Base-by-base conservation (phyloP, 2,888 invertebrate genomes). In the Aproaerema taeniolella region DNA sequence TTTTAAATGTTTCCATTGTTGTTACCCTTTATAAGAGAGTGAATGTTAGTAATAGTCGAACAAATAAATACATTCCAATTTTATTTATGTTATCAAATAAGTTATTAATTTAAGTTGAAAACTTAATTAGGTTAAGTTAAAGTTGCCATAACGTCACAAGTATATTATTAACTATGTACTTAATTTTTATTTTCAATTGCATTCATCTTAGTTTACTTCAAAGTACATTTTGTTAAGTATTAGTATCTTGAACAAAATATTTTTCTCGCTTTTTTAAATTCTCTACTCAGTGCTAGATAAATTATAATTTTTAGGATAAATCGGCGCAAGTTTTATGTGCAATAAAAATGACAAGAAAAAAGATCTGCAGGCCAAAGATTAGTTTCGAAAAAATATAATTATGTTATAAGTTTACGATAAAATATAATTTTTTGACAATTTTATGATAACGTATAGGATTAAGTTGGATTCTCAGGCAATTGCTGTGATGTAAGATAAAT, bases 311-410 rank as follows among this genome's bases (percentile, higher is more conserved):
- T 46, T 45, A 47, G 43, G 48, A 50, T 50, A 50, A 57, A 55
- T 61, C 54, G 62, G 67, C 68, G 67, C 65, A 48, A 55, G 51
- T 28, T 28, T 17, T 10, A 35, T 52, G 81, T 78, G 80, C 78
- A 72, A 73, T 68, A 67, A 52, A 58, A 53, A 62, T 69, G 68
- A 74, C 69, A 72, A 63, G 53, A 54, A 39, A 58, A 65, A 76
- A 76, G 82, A 83, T 83, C 83, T 85, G 83, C 64, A 74, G 78
- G 78, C 85, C 85, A 85, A 85, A 85, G 85, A 85, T 79, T 81
- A 85, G 75, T 66, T 63, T 66, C 44, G 61, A 62, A 59, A 61
- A 58, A 57, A 53, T 50, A 46, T 49, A 61, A 51, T 53, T 55
- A 52, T 49, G 57, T 48, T 59, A 54, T 61, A 57, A 47, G 47